Conservation (phyloP, 2,888 invertebrate genomes). For the Hipparchia sbordonii region DNA sequence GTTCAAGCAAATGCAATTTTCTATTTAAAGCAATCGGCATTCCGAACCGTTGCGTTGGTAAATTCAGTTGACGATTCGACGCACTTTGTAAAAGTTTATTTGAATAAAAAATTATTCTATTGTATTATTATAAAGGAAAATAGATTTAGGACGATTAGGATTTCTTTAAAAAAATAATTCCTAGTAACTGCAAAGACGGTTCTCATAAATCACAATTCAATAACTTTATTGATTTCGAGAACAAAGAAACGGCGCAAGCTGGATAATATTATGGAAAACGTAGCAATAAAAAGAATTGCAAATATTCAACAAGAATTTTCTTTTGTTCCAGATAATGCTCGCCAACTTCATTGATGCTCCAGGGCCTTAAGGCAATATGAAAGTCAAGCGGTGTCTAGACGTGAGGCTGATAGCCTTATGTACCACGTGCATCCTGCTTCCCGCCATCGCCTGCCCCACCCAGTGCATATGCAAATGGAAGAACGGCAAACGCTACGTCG, state of each 20-base stretch:
- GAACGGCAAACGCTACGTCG: constrained; percentile 94
- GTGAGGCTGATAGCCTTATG: constrained; percentile 74
- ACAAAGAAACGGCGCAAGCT: constrained; percentile 37
- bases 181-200: constrained; percentile 25
- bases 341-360: constrained; percentile 51
- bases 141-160: neutral
- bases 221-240: constrained; percentile 43
- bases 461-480: constrained; percentile 96
- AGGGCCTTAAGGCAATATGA: constrained; percentile 75
- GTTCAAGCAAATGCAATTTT: no score
- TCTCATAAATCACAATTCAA: constrained; percentile 37
- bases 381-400: constrained; percentile 64
- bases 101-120: no score
- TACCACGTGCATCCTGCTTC: constrained; percentile 72
- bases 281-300: constrained; percentile 36
- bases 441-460: constrained; percentile 86
- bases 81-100: no score
- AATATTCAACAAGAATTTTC: constrained; percentile 44
- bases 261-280: constrained; percentile 38
- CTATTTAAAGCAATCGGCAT: no score
- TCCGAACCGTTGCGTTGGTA: no score
- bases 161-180: constrained; percentile 2
- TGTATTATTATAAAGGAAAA: no score
- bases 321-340: constrained; percentile 77
- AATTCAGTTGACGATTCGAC: no score